A percentile compares a stretch with the other conserved stretches of the same genome.
Evolutionary conservation across 2,113 vertebrate species (phyloP).

Genomic region (Pithys albifrons): DNA sequence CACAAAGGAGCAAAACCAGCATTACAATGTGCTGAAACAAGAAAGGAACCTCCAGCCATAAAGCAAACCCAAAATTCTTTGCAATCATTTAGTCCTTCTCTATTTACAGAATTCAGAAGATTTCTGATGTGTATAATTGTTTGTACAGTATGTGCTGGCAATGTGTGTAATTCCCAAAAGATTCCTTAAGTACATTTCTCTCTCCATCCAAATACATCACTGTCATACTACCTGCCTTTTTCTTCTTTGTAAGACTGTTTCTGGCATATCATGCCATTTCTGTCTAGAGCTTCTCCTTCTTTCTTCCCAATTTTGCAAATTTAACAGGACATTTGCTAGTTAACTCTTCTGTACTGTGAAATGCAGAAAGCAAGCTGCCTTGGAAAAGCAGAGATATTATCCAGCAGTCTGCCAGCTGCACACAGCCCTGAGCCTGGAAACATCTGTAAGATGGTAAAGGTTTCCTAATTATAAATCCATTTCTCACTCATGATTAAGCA

Average conservation of each 20-base stretch:
- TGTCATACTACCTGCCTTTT: not conserved
- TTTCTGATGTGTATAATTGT: not conserved
- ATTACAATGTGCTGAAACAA: not conserved
- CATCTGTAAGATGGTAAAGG: not conserved
- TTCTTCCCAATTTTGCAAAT: not conserved
- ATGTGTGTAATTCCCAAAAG: not conserved
- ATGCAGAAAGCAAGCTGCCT: not conserved
- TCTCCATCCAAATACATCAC: not conserved
- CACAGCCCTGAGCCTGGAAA: not conserved
- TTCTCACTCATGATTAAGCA: not conserved
- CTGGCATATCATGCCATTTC: not conserved
- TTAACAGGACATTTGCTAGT: not conserved
- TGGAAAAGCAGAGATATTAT: not conserved
- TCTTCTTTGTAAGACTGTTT: not conserved
- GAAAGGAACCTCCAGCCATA: not conserved
- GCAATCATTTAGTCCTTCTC: not conserved
- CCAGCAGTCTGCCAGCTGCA: not conserved
- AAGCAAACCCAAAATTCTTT: not conserved
- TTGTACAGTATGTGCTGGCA: not conserved
- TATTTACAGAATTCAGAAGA: not conserved
- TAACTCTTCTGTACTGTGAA: not conserved
- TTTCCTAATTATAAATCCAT: not conserved
- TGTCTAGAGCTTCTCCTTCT: not conserved
- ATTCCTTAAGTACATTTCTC: not conserved
- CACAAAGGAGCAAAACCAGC: not conserved